These are phyloP conservation scores for Cinara cedri DNA, from an alignment of 2,888 invertebrate genomes.

Conservation along the genomic window DNA sequence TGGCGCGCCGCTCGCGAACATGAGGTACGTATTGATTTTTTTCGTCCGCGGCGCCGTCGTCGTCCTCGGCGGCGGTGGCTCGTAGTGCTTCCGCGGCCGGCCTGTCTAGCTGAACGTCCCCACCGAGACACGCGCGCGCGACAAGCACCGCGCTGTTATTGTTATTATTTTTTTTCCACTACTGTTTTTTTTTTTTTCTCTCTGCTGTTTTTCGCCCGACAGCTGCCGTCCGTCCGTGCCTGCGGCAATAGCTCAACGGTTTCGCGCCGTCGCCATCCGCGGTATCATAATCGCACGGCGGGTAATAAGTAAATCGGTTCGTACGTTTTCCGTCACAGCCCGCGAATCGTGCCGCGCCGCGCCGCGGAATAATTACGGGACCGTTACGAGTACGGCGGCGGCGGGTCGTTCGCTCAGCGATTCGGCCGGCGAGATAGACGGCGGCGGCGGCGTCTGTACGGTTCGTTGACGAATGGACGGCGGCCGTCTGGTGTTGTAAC, in stretches of 20 bases:
- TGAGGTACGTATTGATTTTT: slow-evolving; percentile 44
- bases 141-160: neutral
- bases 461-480: no score
- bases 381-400: no score
- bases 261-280: neutral
- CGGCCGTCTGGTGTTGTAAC: no score
- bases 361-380: no score
- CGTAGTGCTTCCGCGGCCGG: slow-evolving; percentile 23
- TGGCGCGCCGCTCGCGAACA: slow-evolving; percentile 41
- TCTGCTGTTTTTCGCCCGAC: slow-evolving; percentile 19
- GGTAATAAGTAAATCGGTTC: no score
- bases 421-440: no score
- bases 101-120: slow-evolving; percentile 27
- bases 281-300: neutral
- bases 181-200: neutral
- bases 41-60: no score
- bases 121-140: slow-evolving; percentile 31
- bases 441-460: no score
- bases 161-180: no score
- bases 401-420: no score
- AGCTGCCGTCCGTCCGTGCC: slow-evolving; percentile 21
- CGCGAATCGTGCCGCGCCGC: no score
- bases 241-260: neutral
- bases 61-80: neutral
- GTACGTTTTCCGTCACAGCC: no score